These are phyloP conservation scores for Hoplias malabaricus DNA, from an alignment of 2,113 vertebrate genomes.

Conservation along the genomic window DNA sequence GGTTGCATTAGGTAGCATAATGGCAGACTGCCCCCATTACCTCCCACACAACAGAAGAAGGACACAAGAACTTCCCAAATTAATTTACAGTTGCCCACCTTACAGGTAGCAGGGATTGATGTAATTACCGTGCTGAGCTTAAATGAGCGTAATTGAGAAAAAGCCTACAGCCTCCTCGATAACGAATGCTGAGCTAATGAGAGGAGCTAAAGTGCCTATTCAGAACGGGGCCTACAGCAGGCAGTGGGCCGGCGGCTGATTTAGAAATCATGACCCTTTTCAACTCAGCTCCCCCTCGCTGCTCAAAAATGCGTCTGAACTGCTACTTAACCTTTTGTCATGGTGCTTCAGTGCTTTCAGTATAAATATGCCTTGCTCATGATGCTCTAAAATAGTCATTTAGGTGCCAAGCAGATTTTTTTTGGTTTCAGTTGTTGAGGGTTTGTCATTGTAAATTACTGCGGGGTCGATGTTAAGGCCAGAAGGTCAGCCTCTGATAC, in stretches of 20 bases:
- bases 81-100: slow-evolving; percentile 79
- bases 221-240: slow-evolving; percentile 59
- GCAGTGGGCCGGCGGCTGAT: slow-evolving; percentile 13
- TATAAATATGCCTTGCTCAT: slow-evolving; percentile 25
- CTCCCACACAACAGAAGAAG: slow-evolving; percentile 68
- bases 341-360: slow-evolving; percentile 12
- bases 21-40: slow-evolving; percentile 66
- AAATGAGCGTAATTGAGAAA: slow-evolving; percentile 78
- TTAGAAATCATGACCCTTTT: slow-evolving; percentile 47
- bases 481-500: slow-evolving; percentile 60
- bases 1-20: slow-evolving; percentile 64
- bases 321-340: slow-evolving; percentile 14
- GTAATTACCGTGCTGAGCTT: slow-evolving; percentile 76
- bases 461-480: slow-evolving; percentile 59
- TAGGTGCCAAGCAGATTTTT: not conserved
- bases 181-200: slow-evolving; percentile 75
- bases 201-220: slow-evolving; percentile 62
- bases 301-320: not conserved
- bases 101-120: slow-evolving; percentile 79
- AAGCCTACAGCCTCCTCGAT: slow-evolving; percentile 76
- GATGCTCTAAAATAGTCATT: not conserved
- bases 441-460: slow-evolving; percentile 35
- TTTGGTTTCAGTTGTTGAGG: slow-evolving; percentile 21
- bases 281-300: slow-evolving; percentile 60
- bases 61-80: slow-evolving; percentile 75